phyloP scores from a whole-genome alignment of 1,140 invertebrate genomes.

The Euglossa dilemma region DNA sequence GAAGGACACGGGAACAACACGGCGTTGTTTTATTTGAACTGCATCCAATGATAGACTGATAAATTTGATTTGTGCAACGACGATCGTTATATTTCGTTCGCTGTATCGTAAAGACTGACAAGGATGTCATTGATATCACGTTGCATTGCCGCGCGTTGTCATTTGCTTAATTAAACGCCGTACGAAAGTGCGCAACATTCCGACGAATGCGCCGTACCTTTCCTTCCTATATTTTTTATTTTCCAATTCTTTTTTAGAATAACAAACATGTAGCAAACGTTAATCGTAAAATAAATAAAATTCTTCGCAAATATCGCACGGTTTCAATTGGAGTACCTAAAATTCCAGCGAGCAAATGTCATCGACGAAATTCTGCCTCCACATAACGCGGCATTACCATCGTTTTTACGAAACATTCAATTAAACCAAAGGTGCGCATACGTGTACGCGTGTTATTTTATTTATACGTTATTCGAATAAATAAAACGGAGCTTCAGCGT shows the following conservation, averaged over 20 bases:
- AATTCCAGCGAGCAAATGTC: background rate
- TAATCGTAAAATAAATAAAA: background rate
- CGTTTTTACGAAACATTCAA: background rate
- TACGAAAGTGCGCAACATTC: background rate
- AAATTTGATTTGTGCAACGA: slow-evolving; percentile 1
- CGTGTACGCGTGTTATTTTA: too few relatives aligned
- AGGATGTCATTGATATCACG: background rate
- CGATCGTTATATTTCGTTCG: background rate
- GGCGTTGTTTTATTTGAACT: background rate
- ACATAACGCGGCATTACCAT: background rate
- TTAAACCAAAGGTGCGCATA: background rate
- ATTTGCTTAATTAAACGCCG: slow-evolving; percentile 1
- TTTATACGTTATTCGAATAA: background rate
- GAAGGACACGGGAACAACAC: background rate
- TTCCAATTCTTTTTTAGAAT: too few relatives aligned
- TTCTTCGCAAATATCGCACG: background rate
- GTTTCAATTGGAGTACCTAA: background rate
- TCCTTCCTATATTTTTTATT: background rate
- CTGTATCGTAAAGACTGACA: background rate
- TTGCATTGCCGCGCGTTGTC: background rate
- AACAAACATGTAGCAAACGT: background rate
- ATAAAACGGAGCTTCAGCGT: background rate
- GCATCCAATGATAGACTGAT: background rate
- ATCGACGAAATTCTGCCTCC: too few relatives aligned
- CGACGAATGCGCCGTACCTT: background rate